Conservation (phyloP, 2,113 vertebrate genomes). For the Mus spicilegus region DNA sequence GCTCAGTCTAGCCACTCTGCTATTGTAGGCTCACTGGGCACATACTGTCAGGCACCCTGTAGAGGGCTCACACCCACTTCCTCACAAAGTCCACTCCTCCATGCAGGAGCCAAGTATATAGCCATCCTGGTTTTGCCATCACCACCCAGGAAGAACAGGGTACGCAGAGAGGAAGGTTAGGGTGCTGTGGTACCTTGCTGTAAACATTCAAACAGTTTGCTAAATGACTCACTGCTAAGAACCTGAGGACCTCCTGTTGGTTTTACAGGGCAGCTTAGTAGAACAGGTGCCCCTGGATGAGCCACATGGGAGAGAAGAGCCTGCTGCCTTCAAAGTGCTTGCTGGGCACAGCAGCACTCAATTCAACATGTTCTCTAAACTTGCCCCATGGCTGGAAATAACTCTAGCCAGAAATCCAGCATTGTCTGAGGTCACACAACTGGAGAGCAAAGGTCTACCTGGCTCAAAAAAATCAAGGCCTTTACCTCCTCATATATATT, state of each 20-base stretch:
- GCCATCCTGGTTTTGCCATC: background rate
- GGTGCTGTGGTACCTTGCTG: background rate
- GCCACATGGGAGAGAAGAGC: background rate
- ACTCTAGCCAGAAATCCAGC: background rate
- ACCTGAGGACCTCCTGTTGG: background rate
- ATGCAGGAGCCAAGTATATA: background rate
- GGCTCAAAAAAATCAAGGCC: background rate
- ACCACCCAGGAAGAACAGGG: background rate
- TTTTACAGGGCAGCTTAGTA: background rate
- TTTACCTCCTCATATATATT: background rate
- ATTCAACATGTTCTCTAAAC: background rate
- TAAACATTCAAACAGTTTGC: background rate
- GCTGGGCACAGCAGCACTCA: background rate
- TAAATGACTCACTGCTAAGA: background rate
- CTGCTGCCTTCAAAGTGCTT: background rate
- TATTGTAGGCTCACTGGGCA: background rate
- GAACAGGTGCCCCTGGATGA: background rate
- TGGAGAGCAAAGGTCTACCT: background rate
- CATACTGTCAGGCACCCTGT: background rate
- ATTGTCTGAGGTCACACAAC: no score
- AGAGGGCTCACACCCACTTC: fast-evolving
- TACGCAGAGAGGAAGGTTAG: background rate
- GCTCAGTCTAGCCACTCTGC: background rate
- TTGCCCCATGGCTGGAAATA: background rate
- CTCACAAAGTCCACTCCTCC: background rate